Evolutionary conservation across 1,140 invertebrate species (phyloP).

Genomic region (Pseudomyrmex concolor): DNA sequence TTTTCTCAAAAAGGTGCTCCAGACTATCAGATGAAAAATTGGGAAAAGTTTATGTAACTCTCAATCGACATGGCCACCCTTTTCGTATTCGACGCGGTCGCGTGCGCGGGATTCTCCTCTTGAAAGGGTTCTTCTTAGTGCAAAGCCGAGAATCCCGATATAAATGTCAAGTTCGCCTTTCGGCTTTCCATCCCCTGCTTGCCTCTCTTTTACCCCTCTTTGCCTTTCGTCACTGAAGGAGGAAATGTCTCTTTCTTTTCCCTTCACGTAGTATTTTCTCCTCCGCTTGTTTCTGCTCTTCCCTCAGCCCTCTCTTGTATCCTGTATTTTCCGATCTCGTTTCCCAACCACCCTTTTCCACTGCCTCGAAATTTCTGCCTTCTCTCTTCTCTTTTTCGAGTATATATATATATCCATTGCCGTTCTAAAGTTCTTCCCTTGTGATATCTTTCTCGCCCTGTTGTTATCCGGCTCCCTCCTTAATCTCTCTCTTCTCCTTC

Average conservation of each 20-base stretch:
- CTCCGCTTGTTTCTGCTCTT: conserved; percentile 62
- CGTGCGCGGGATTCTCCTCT: conserved; percentile 46
- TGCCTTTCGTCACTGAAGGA: conserved; percentile 72
- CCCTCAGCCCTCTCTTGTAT: conserved; percentile 40
- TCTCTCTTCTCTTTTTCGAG: conserved; percentile 54
- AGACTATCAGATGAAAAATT: conserved; percentile 56
- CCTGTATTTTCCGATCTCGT: conserved; percentile 61
- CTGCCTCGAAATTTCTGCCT: conserved; percentile 49
- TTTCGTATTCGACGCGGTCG: conserved; percentile 33
- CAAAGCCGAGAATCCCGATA: conserved; percentile 84
- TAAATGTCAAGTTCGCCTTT: conserved; percentile 84
- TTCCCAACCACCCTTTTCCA: conserved; percentile 39
- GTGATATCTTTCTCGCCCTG: conserved; percentile 29
- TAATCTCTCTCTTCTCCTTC: background rate
- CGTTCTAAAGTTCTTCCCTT: conserved; percentile 59
- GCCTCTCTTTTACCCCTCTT: conserved; percentile 20
- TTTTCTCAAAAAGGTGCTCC: conserved; percentile 33
- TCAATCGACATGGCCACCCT: conserved; percentile 2
- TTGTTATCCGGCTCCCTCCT: background rate
- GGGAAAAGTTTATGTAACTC: conserved; percentile 71
- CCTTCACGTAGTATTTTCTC: conserved; percentile 67
- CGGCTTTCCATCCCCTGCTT: conserved; percentile 76
- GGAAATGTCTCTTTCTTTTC: conserved; percentile 70
- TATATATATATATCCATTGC: conserved; percentile 49
- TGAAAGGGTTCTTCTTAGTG: conserved; percentile 79